Evolutionary conservation across 2,888 invertebrate genomes (phyloP), one percentile per base, ranked within the genome.

Genomic region (Homarus gammarus): DNA sequence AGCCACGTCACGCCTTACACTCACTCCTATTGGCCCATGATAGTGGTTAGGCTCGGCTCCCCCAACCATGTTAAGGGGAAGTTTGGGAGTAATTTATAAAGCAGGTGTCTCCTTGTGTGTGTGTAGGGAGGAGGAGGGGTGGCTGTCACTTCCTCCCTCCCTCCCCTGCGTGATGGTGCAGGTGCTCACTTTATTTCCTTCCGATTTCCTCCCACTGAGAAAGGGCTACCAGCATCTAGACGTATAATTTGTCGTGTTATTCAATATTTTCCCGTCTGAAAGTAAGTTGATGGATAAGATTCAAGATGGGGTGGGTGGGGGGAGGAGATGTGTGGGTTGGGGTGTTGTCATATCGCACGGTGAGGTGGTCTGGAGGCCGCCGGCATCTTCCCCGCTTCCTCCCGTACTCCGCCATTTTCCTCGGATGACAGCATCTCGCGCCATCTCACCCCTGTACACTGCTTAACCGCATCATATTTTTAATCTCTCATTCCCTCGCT

Each of bases 321-420:
- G 36, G 70, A 70, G 70, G 49, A 3, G 1, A 27, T 15, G 51
- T 33, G 10, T 10, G 33, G n/a, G 72, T 27, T 15, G 33, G n/a
- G 31, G 2, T 36, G 44, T 18, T n/a, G 61, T 84, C 83, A 84
- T 83, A 68, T 70, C 64, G 70, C 68, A 68, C 72, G n/a, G n/a
- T 51, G 12, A 40, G n/a, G n/a, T 51, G 12, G 40, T 10, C 79
- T 87, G 87, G 87, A 68, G 75, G 38, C 73, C 64, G 82, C 64
- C 75, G 87, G 87, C 87, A 87, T 64, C 81, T 40, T 51, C n/a
- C 36, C 77, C n/a, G 40, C 68, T 51, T 78, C 78, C 68, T 70
- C 85, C 73, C 40, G 27, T 61, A 18, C 87, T 73, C 87, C 87
- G 87, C 87, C 87, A 87, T 87, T 87, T 87, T 87, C 87, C 87